Base-by-base conservation (phyloP, 2,113 vertebrate genomes). In the Scalopus aquaticus region DNA sequence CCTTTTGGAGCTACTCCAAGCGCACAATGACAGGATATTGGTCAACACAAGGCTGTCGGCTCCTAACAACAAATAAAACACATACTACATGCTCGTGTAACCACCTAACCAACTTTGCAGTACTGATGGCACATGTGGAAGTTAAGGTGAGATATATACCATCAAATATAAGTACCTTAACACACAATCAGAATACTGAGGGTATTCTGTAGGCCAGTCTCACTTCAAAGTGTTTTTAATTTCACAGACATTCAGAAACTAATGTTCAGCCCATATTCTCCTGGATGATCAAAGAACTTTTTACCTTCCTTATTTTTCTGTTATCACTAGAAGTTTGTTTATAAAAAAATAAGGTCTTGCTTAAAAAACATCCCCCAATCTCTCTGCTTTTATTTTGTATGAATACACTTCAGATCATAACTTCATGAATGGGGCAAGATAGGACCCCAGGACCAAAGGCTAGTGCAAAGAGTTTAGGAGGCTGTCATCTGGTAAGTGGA, bases 101-200 rank as follows among this genome's bases (percentile, higher is more conserved):
- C 56, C 99, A 99, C 93, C 98, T 99, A 9, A 99, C 99, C 97
- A 99, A 99, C 95, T 99, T 99, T 70, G 99, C 99, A 0, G 99
- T 99, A 37, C 98, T 99, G 70, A 99, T 99, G 99, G 99, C 99
- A n/a, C 99, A 99, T 1, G 99, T 99, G 96, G 99, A 99, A 84
- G 99, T 99, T 51, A 99, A 99, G 99, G 99, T 99, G 99, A 97
- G 98, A 30, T 22, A 39, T 5, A 26, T n/a, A 0, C 3, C 51
- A 3, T 46, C 62, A 11, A 39, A 72, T 37, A 65, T 30, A 92
- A 42, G 11, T 32, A 0, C 10, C 35, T 64, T 56, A 76, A 20
- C 12, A 32, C 32, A 9, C 15, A 62, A 6, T 64, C 13, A 42
- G 15, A 0, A 37, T 6, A 37, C 28, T 74, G 65, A 51, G 7